Evolutionary conservation across 1,140 invertebrate species (phyloP), one percentile per base, ranked within the genome.

Genomic region (Adoxophyes honmai): DNA sequence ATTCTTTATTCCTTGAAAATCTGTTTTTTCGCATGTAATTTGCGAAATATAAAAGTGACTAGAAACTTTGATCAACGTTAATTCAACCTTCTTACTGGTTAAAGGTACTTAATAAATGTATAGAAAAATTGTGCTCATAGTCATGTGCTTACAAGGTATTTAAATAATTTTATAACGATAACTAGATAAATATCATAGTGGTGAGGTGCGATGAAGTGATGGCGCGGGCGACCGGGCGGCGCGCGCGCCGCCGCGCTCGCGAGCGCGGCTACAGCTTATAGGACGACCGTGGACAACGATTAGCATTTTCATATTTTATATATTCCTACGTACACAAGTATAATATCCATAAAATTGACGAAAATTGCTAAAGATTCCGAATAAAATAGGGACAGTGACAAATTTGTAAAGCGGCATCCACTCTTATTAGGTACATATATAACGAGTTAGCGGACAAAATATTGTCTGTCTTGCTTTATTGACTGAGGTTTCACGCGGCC

Each of bases 311-410:
- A 67, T 72, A 71, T 64, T 62, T 68, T 76, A 80, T 62, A 51
- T 76, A 80, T 69, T 68, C 61, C 64, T 55, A 63, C 52, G 61
- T 63, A 63, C 57, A 57, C 52, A 34, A 55, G 35, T 62, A 61
- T 62, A 59, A 65, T 64, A 66, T 68, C 52, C 34, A 75, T 68
- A 78, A 75, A 86, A 86, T 84, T 86, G 81, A 86, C 83, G 52
- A 69, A 74, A 80, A 78, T 81, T 83, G 77, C 74, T 78, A 79
- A 77, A 68, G 48, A 68, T 85, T 82, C 73, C 64, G 57, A 75
- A 81, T 74, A 53, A 52, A 73, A 73, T 52, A 53, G 48, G 35
- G 58, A 55, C 55, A 62, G 52, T 33, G 59, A 66, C 53, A 66
- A 57, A 72, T 59, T 52, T 57, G 53, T 28, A 18, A 21, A 33